Conservation (phyloP, 2,888 invertebrate species). For the Iselma pallidipennis region DNA sequence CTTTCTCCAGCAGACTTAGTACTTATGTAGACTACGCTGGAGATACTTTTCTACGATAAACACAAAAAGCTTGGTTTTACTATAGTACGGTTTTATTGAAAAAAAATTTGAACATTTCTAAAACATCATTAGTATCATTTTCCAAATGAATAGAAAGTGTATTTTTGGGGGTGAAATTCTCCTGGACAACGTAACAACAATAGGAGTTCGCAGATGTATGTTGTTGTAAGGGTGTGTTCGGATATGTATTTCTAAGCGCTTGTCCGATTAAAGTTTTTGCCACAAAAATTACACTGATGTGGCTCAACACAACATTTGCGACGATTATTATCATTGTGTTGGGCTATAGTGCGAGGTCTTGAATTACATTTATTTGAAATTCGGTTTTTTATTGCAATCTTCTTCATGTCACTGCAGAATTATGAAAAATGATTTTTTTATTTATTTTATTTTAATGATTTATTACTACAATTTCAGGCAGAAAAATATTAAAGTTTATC, state of each 20-base stretch:
- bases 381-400: conserved; percentile 35
- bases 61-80: too few relatives aligned
- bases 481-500: neutral
- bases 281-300: conserved; percentile 43
- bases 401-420: too few relatives aligned
- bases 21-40: too few relatives aligned
- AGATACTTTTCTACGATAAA: too few relatives aligned
- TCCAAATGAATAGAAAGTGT: neutral
- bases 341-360: conserved; percentile 41
- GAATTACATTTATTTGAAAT: too few relatives aligned
- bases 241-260: conserved; percentile 42
- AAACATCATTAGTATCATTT: neutral
- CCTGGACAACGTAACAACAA: conserved; percentile 18
- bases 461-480: too few relatives aligned
- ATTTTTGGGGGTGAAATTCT: conserved; percentile 16
- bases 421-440: too few relatives aligned
- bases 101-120: too few relatives aligned
- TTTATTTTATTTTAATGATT: too few relatives aligned
- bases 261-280: conserved; percentile 38
- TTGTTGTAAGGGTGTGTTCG: too few relatives aligned
- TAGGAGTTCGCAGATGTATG: conserved; percentile 35
- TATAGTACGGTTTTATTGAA: too few relatives aligned
- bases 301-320: conserved; percentile 18
- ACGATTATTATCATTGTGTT: conserved; percentile 43
- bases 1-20: too few relatives aligned